phyloP scores from a whole-genome alignment of 1,140 invertebrate genomes.

The Lepeophtheirus salmonis region DNA sequence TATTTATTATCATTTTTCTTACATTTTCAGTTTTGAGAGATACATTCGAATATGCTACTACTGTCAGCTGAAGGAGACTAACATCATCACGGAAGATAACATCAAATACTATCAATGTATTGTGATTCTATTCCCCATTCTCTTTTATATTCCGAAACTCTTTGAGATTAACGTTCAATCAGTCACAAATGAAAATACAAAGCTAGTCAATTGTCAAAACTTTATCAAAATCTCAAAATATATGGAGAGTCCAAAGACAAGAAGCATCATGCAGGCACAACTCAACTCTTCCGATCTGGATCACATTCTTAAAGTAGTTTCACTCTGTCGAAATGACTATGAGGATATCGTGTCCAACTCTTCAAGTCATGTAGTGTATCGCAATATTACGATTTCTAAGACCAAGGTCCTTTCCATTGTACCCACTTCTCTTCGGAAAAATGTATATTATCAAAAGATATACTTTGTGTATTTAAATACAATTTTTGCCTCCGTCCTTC shows the following conservation, averaged over 20 bases:
- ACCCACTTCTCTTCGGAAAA: neutral
- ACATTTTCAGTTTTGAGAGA: slow-evolving; percentile 9
- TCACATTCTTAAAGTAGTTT: too few relatives aligned
- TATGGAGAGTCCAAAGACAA: too few relatives aligned
- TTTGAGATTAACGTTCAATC: slow-evolving; percentile 1
- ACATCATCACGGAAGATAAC: slow-evolving; percentile 2
- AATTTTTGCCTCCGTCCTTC: neutral
- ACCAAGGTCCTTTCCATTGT: neutral
- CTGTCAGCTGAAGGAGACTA: neutral
- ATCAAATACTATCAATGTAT: neutral
- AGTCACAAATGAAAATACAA: too few relatives aligned
- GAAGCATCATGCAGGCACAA: too few relatives aligned
- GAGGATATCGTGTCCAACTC: too few relatives aligned
- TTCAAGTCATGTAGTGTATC: too few relatives aligned
- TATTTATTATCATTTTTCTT: too few relatives aligned
- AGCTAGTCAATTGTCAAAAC: too few relatives aligned
- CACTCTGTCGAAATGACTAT: too few relatives aligned
- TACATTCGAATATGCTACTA: slow-evolving; percentile 10
- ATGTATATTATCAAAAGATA: neutral
- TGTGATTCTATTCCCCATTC: neutral
- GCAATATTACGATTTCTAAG: neutral
- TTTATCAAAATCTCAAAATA: too few relatives aligned
- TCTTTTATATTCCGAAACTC: slow-evolving; percentile 5
- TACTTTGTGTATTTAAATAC: slow-evolving; percentile 2
- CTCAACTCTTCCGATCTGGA: too few relatives aligned